phyloP scores from a whole-genome alignment of 2,797 vertebrate genomes.

The Borostomias antarcticus region DNA sequence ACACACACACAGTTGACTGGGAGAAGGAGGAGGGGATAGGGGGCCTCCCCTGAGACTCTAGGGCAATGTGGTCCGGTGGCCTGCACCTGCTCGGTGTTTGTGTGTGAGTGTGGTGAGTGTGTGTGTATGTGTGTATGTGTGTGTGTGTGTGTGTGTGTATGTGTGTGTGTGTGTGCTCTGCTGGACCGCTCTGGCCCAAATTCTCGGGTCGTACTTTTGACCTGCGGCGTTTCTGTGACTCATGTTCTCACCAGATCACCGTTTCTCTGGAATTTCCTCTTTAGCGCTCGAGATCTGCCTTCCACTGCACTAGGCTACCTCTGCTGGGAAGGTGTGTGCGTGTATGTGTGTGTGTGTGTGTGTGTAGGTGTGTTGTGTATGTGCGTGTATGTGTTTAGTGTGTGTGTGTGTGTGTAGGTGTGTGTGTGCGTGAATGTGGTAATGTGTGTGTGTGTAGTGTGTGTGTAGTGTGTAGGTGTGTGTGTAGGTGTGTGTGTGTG shows the following conservation, averaged over 20 bases:
- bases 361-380: too few relatives aligned
- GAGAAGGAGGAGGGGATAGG: constrained; percentile 38
- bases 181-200: too few relatives aligned
- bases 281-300: background rate
- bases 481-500: constrained; percentile 20
- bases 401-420: too few relatives aligned
- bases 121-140: background rate
- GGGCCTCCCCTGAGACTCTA: constrained; percentile 44
- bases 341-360: too few relatives aligned
- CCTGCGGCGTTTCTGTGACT: background rate
- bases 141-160: constrained; percentile 37
- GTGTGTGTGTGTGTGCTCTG: too few relatives aligned
- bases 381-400: too few relatives aligned
- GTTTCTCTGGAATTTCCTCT: background rate
- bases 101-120: constrained; percentile 22
- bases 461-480: too few relatives aligned
- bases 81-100: constrained; percentile 65
- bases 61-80: constrained; percentile 60
- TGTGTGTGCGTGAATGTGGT: too few relatives aligned
- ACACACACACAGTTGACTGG: constrained; percentile 18
- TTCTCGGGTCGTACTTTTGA: too few relatives aligned
- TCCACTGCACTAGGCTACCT: background rate
- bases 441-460: too few relatives aligned
- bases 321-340: background rate
- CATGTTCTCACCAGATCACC: background rate